Percentiles rank a stretch among this genome's conserved stretches.
phyloP scores from a whole-genome alignment of 2,888 invertebrate genomes.

The Platycheirus rosarum region DNA sequence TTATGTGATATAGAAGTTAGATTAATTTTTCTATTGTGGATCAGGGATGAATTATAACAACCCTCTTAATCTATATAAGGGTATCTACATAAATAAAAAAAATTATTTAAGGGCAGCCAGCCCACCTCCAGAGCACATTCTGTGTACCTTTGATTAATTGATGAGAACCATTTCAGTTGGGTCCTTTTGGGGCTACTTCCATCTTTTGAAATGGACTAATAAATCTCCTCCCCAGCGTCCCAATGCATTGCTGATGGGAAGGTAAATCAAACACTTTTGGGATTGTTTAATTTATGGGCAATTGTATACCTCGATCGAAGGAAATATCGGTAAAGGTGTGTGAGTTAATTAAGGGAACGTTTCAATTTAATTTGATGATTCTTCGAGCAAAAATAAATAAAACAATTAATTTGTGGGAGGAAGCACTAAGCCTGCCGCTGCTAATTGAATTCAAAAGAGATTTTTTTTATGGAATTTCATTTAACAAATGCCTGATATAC shows the following conservation, averaged over 20 bases:
- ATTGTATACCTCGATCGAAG: constrained; percentile 48
- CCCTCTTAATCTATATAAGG: constrained; percentile 6
- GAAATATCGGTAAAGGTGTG: constrained; percentile 44
- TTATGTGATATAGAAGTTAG: constrained; percentile 52
- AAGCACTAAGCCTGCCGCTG: too few relatives aligned
- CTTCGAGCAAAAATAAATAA: neutral
- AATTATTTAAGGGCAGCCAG: neutral
- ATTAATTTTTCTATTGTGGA: constrained; percentile 46
- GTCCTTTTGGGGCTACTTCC: constrained; percentile 1
- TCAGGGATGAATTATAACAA: constrained; percentile 14
- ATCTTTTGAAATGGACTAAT: constrained; percentile 57
- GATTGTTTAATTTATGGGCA: constrained; percentile 60
- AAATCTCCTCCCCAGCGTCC: constrained; percentile 49
- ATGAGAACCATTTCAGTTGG: constrained; percentile 40
- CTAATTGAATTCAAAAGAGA: too few relatives aligned
- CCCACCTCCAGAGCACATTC: too few relatives aligned
- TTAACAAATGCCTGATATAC: too few relatives aligned
- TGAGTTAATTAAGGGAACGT: constrained; percentile 37
- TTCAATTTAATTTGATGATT: constrained; percentile 23
- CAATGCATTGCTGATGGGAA: constrained; percentile 54
- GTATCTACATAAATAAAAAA: constrained; percentile 5
- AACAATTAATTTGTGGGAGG: neutral
- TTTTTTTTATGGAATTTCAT: too few relatives aligned
- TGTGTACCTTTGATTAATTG: constrained; percentile 68
- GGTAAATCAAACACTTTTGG: constrained; percentile 63